These are phyloP conservation scores for Battus philenor DNA, from an alignment of 1,140 invertebrate genomes.

Conservation along the genomic window DNA sequence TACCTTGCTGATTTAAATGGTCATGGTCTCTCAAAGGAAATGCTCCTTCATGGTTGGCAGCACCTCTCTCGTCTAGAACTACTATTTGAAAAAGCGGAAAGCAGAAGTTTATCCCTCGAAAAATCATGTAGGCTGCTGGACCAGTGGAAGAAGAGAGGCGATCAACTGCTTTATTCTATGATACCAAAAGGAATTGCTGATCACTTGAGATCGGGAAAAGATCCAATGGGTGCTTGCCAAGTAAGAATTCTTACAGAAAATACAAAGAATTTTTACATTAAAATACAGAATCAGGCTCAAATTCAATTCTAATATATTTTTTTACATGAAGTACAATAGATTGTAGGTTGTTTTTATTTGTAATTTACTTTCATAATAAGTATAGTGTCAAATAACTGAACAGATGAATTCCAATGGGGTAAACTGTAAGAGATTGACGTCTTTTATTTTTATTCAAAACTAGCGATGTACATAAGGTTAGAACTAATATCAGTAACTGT, in stretches of 20 bases:
- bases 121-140: slow-evolving; percentile 83
- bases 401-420: too few species aligned
- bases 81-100: slow-evolving; percentile 87
- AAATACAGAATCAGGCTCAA: too few species aligned
- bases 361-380: too few species aligned
- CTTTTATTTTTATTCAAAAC: too few species aligned
- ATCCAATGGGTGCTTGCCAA: slow-evolving; percentile 86
- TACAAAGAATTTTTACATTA: too few species aligned
- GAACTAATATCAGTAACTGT: too few species aligned
- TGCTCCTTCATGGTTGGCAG: slow-evolving; percentile 91
- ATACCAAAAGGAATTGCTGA: slow-evolving; percentile 83
- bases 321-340: too few species aligned
- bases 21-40: slow-evolving; percentile 89
- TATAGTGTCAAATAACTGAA: too few species aligned
- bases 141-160: slow-evolving; percentile 90
- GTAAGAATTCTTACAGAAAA: slow-evolving; percentile 22
- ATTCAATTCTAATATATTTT: too few species aligned
- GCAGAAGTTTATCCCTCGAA: slow-evolving; percentile 84
- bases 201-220: slow-evolving; percentile 79
- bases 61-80: slow-evolving; percentile 90
- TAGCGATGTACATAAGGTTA: too few species aligned
- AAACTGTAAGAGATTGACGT: too few species aligned
- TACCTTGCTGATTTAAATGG: slow-evolving; percentile 91
- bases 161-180: slow-evolving; percentile 94
- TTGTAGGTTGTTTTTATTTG: too few species aligned